Evolutionary conservation across 2,113 vertebrate species (phyloP), one percentile per base, ranked within the genome.

Genomic region (Odontophorus gujanensis): DNA sequence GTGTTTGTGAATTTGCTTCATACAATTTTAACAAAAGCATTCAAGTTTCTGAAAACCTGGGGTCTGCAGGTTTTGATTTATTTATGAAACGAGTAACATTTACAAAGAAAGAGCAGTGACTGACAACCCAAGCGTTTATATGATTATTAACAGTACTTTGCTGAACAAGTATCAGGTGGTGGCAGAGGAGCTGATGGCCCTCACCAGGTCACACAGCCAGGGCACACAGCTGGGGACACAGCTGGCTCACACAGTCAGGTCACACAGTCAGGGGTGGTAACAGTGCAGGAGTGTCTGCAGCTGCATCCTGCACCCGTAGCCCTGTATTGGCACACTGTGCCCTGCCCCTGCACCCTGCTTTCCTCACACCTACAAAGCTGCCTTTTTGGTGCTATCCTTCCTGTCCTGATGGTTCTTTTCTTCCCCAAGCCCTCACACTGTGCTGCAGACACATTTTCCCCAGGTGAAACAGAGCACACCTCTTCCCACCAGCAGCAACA

Each of bases 21-120:
- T 98, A 98, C 97, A 98, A 98, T 98, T 98, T 98, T 98, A 98
- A 99, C 99, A 99, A 99, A 99, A 98, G 98, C 98, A 99, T 99
- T 99, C 98, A 99, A 99, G 98, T 99, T 99, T 98, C 98, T 98
- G 98, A 98, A 98, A 99, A 98, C 98, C 97, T 90, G 95, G 98
- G 98, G 98, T 98, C 98, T 98, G 97, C 95, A 96, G 97, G 97
- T 97, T 97, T 97, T 98, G 97, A 98, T 98, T 98, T 98, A 98
- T 98, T 98, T 98, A 98, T 97, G 97, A 98, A 97, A 98, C 92
- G 94, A 93, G 97, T 97, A 98, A 98, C 98, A 98, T 98, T 98
- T 98, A 97, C 98, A 98, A 96, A 97, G 96, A 97, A 96, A 97
- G 98, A 98, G 98, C 97, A 97, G 81, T 97, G 96, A 97, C 94